A percentile compares a stretch with the other conserved stretches of the same genome.
Evolutionary conservation across 2,888 invertebrate species (phyloP).

Genomic region (Hemistola chrysoprasaria): DNA sequence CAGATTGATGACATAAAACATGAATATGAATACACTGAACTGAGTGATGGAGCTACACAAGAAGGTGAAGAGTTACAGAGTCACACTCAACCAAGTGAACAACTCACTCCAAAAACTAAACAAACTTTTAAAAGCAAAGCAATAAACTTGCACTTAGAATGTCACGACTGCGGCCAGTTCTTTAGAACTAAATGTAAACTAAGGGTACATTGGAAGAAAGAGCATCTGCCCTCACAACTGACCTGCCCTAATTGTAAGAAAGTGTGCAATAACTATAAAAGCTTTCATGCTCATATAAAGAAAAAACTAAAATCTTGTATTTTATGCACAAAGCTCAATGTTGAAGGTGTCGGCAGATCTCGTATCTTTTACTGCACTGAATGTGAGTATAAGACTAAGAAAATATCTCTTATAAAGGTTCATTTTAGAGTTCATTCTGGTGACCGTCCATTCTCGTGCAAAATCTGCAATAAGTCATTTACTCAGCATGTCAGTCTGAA

Average conservation of each 20-base stretch:
- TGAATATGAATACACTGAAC: no score
- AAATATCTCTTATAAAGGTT: conserved; percentile 29
- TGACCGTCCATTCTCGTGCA: conserved; percentile 50
- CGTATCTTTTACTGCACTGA: conserved; percentile 35
- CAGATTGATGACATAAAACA: no score
- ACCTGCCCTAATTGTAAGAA: conserved; percentile 41
- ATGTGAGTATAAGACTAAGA: conserved; percentile 46
- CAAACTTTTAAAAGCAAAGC: conserved; percentile 8
- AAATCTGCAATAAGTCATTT: conserved; percentile 47
- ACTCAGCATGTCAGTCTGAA: conserved; percentile 53
- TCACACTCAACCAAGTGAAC: no score
- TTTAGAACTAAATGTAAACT: conserved; percentile 53
- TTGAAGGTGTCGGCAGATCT: conserved; percentile 22
- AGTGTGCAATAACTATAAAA: conserved; percentile 31
- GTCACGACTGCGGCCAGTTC: conserved; percentile 45
- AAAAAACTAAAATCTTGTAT: conserved; percentile 15
- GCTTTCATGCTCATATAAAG: conserved; percentile 29
- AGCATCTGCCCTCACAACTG: conserved; percentile 35
- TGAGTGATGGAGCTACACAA: no score
- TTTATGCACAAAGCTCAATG: conserved; percentile 8
- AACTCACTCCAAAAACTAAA: no score
- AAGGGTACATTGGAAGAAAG: conserved; percentile 48
- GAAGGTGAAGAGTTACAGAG: no score
- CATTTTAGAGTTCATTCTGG: conserved; percentile 57
- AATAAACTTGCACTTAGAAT: conserved; percentile 44